A percentile compares a stretch with the other conserved stretches of the same genome.
Evolutionary conservation across 2,797 vertebrate genomes (phyloP).

Genomic region (Borostomias antarcticus): DNA sequence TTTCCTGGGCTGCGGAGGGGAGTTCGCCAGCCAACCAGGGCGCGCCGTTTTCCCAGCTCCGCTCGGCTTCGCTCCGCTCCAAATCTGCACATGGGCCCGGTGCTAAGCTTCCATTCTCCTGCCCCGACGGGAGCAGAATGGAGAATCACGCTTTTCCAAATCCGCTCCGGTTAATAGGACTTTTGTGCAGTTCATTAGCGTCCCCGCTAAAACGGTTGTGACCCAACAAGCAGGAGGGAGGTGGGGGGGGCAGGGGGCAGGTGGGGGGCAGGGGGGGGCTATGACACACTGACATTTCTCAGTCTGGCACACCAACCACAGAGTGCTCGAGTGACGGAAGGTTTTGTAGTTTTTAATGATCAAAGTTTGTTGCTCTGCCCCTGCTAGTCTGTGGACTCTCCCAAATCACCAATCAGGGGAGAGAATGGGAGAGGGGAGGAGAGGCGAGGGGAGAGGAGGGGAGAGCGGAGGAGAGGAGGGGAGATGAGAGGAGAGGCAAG

Average conservation of each 20-base stretch:
- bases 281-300: conserved; percentile 41
- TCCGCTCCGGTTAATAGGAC: conserved; percentile 53
- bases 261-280: no score
- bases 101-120: conserved; percentile 50
- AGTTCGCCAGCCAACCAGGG: conserved; percentile 44
- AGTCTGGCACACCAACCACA: conserved; percentile 50
- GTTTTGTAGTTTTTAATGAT: conserved; percentile 46
- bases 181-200: conserved; percentile 55
- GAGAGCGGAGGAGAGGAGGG: conserved; percentile 23
- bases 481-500: conserved; percentile 19
- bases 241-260: no score
- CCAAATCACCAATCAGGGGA: conserved; percentile 24
- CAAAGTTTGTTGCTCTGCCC: conserved; percentile 42
- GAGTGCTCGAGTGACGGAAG: conserved; percentile 46
- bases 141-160: conserved; percentile 57
- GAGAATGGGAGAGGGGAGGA: not conserved
- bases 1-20: conserved; percentile 49
- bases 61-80: no score
- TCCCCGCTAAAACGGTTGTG: conserved; percentile 45
- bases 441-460: not conserved
- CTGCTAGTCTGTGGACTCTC: conserved; percentile 36
- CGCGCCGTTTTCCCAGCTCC: not conserved
- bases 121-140: conserved; percentile 56
- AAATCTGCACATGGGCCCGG: conserved; percentile 8
- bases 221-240: conserved; percentile 3